Evolutionary conservation across 53 echinoderm and acorn worm genomes (phyloP), one percentile per base, ranked within the genome.

Genomic region (Holothuria leucospilota): DNA sequence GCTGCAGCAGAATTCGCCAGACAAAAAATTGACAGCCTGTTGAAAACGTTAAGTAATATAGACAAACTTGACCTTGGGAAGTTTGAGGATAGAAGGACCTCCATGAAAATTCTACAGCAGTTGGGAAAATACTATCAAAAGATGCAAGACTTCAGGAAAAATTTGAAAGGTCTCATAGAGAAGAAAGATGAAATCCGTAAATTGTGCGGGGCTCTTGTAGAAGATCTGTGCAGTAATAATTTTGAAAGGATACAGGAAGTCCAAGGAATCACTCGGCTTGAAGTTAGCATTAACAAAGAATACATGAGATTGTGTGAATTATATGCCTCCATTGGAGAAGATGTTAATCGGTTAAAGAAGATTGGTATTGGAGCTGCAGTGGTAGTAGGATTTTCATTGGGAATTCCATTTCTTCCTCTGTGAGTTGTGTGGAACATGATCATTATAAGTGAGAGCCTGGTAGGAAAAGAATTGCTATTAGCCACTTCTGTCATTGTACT

Each of bases 151-250:
- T 79, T 79, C 29, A 58, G 52, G 15, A 79, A 28, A 60, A 60
- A 30, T 24, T 60, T 79, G 79, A 59, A 79, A 34, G 15, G 26
- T 30, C 79, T 79, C 61, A 59, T 18, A 0, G 59, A 27, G 11
- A 24, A 79, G 53, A 59, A 29, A 59, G 28, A 51, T 12, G 53
- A 79, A 30, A 34, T 79, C 25, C 29, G 59, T n/a, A 30, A 59
- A 46, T 59, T 60, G 10, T 79, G 79, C 61, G 34, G 60, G 7
- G 29, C 80, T 26, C 59, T 80, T 38, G 80, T 80, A 15, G 80
- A 80, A 61, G 80, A 80, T 21, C 60, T 80, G 29, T 59, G 80
- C 29, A 29, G 29, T 24, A 80, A 60, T 61, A 58, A 80, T 59
- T 80, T 80, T 34, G 80, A 51, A 5, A 58, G 80, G 16, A 51